Evolutionary conservation across 2,113 vertebrate species (phyloP).

Genomic region (Salvelinus fontinalis): DNA sequence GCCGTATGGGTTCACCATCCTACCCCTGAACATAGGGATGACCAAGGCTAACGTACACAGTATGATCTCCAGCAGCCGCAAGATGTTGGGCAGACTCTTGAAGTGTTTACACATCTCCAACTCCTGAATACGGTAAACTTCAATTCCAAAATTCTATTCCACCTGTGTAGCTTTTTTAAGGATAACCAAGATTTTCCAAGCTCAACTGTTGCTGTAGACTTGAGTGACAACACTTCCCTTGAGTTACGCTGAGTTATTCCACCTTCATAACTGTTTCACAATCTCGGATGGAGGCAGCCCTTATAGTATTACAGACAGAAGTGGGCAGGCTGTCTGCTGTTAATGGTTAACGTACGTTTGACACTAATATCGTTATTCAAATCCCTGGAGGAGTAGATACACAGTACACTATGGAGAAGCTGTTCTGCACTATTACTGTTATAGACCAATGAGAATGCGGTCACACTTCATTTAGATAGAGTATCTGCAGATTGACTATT

Average conservation of each 20-base stretch:
- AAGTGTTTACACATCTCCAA: constrained; percentile 35
- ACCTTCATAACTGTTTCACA: background rate
- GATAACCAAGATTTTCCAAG: background rate
- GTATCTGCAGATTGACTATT: too few species aligned
- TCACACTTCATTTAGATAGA: too few species aligned
- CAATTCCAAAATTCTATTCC: background rate
- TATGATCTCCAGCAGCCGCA: constrained; percentile 66
- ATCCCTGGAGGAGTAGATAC: background rate
- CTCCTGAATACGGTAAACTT: background rate
- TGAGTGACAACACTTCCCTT: background rate
- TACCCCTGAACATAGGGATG: constrained; percentile 49
- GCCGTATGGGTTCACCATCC: constrained; percentile 7
- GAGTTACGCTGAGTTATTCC: background rate
- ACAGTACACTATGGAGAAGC: background rate
- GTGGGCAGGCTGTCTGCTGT: too few species aligned
- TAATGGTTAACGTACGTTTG: too few species aligned
- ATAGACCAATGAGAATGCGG: too few species aligned
- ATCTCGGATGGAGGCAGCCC: background rate
- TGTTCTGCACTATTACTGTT: background rate
- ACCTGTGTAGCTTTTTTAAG: background rate
- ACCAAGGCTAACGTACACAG: constrained; percentile 63
- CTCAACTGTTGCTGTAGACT: background rate
- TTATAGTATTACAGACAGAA: background rate
- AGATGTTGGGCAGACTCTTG: constrained; percentile 17
- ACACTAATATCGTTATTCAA: background rate